A percentile compares a stretch with the other conserved stretches of the same genome.
These are phyloP conservation scores for Tricholauxania praeusta DNA, from an alignment of 2,888 invertebrate genomes.

Conservation along the genomic window DNA sequence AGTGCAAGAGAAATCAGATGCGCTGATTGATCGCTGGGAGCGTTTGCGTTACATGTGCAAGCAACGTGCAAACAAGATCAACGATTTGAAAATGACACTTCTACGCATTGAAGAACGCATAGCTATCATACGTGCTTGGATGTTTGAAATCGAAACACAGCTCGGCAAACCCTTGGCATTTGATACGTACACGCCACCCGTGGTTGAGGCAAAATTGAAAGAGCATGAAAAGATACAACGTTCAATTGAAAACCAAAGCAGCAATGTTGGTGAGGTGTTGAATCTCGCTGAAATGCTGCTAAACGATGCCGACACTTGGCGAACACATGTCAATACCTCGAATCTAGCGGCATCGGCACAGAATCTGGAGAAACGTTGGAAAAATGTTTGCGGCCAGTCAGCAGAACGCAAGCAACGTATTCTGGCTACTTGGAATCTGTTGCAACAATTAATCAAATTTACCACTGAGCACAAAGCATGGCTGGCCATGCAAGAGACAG, in stretches of 20 bases:
- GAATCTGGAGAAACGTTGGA: slow-evolving; percentile 84
- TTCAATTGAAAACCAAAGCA: slow-evolving; percentile 81
- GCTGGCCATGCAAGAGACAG: slow-evolving; percentile 74
- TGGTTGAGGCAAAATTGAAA: slow-evolving; percentile 76
- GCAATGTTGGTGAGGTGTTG: slow-evolving; percentile 81
- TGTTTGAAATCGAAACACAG: slow-evolving; percentile 79
- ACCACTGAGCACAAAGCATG: slow-evolving; percentile 73
- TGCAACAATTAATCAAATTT: slow-evolving; percentile 73
- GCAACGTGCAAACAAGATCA: slow-evolving; percentile 78
- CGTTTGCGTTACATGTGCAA: slow-evolving; percentile 75
- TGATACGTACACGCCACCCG: slow-evolving; percentile 74
- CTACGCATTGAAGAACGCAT: slow-evolving; percentile 78
- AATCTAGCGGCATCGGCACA: slow-evolving; percentile 77
- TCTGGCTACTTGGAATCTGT: slow-evolving; percentile 72
- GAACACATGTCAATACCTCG: slow-evolving; percentile 78
- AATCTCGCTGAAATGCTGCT: slow-evolving; percentile 83
- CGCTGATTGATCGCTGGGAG: slow-evolving; percentile 78
- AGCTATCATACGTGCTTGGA: slow-evolving; percentile 78
- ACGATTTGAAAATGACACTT: slow-evolving; percentile 79
- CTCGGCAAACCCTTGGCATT: slow-evolving; percentile 77
- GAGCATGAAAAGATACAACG: slow-evolving; percentile 82
- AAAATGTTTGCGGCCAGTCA: slow-evolving; percentile 79
- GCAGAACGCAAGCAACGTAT: slow-evolving; percentile 80
- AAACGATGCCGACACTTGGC: slow-evolving; percentile 80
- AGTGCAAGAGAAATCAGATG: slow-evolving; percentile 71